Conservation (phyloP, 2,888 invertebrate species). For the Marronus borbonicus region DNA sequence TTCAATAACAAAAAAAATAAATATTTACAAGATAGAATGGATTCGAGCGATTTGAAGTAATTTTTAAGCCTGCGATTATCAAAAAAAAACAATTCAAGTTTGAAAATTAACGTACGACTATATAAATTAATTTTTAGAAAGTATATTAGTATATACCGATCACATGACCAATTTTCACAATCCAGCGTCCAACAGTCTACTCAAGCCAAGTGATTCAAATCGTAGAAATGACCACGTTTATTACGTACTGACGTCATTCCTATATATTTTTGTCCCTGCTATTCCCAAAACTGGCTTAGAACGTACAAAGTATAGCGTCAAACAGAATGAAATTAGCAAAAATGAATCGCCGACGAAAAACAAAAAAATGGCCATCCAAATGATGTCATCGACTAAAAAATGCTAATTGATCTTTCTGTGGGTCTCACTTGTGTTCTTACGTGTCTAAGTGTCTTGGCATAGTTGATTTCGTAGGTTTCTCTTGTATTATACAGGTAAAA, state of each 20-base stretch:
- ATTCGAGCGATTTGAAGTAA: too few relatives aligned
- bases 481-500: too few relatives aligned
- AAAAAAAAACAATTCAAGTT: too few relatives aligned
- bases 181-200: background rate
- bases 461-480: too few relatives aligned
- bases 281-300: background rate
- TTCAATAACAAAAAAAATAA: too few relatives aligned
- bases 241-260: background rate
- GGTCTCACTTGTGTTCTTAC: too few relatives aligned
- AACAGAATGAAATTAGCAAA: background rate
- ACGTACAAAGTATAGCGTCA: background rate
- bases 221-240: slow-evolving; percentile 1
- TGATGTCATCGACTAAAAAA: slow-evolving; percentile 2
- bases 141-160: too few relatives aligned
- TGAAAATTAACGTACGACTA: too few relatives aligned
- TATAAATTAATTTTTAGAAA: too few relatives aligned
- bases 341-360: background rate
- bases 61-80: too few relatives aligned
- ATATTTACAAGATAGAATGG: too few relatives aligned
- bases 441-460: too few relatives aligned
- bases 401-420: background rate
- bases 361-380: background rate
- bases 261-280: background rate
- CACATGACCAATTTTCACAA: background rate
- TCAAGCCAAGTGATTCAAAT: background rate